Evolutionary conservation across 2,888 invertebrate genomes (phyloP).

Genomic region (Anaspis maculata): DNA sequence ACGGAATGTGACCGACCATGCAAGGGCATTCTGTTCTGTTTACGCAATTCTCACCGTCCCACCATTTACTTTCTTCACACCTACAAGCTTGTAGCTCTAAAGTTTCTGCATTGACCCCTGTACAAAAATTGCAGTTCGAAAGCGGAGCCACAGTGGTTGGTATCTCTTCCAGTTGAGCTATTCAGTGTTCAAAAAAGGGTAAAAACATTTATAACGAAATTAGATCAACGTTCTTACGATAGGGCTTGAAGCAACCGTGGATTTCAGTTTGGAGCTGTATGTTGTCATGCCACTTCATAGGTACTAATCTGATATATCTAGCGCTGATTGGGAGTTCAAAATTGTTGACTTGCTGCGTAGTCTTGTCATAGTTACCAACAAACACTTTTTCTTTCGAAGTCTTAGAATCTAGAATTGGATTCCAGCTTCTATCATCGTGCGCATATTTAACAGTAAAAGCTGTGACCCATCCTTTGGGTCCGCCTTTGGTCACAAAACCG

Average conservation of each 20-base stretch:
- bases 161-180: conserved; percentile 2
- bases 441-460: conserved; percentile 68
- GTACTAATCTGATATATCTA: conserved; percentile 62
- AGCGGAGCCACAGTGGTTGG: conserved; percentile 12
- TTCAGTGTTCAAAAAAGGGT: too few species aligned
- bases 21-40: conserved; percentile 70
- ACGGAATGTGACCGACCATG: conserved; percentile 57
- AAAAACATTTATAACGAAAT: too few species aligned
- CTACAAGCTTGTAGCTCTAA: conserved; percentile 44
- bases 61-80: conserved; percentile 50
- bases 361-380: conserved; percentile 63
- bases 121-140: conserved; percentile 47
- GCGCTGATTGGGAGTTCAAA: conserved; percentile 69
- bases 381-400: conserved; percentile 53
- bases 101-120: conserved; percentile 40
- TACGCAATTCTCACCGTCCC: conserved; percentile 70
- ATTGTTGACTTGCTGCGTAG: conserved; percentile 51
- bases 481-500: conserved; percentile 67
- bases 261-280: conserved; percentile 71
- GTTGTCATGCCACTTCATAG: conserved; percentile 61
- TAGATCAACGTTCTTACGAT: too few species aligned
- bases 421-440: conserved; percentile 62
- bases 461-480: conserved; percentile 64
- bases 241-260: conserved; percentile 68
- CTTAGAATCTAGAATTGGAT: conserved; percentile 50